phyloP scores from a whole-genome alignment of 2,888 invertebrate genomes.

The Apamea epomidion region DNA sequence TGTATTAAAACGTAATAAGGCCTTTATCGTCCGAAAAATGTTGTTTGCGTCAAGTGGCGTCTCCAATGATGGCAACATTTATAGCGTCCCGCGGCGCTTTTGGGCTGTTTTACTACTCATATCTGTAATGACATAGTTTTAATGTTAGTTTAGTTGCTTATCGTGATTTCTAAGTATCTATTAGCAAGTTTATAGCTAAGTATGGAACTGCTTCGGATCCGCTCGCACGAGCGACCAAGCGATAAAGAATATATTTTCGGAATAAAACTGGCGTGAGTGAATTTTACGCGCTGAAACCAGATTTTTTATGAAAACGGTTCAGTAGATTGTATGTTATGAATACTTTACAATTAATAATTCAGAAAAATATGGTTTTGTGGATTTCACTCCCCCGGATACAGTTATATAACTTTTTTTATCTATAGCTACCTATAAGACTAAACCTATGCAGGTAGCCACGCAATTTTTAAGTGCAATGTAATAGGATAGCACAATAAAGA shows the following conservation, averaged over 20 bases:
- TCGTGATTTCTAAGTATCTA: constrained; percentile 60
- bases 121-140: constrained; percentile 62
- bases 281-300: neutral
- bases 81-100: constrained; percentile 65
- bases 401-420: neutral
- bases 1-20: constrained; percentile 68
- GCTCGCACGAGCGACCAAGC: constrained; percentile 20
- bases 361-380: neutral
- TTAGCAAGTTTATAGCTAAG: constrained; percentile 56
- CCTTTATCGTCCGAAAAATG: constrained; percentile 64
- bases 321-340: neutral
- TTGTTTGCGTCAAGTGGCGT: constrained; percentile 63
- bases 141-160: constrained; percentile 66
- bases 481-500: constrained; percentile 53
- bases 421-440: neutral
- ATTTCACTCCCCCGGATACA: neutral
- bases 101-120: constrained; percentile 66
- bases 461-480: constrained; percentile 43
- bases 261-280: neutral
- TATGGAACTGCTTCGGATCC: constrained; percentile 25
- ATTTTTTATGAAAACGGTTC: neutral
- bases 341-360: neutral
- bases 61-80: constrained; percentile 62
- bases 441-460: neutral
- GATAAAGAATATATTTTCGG: constrained; percentile 1